Base-by-base conservation (phyloP, 2,888 invertebrate genomes). In the Cyclophora punctaria region DNA sequence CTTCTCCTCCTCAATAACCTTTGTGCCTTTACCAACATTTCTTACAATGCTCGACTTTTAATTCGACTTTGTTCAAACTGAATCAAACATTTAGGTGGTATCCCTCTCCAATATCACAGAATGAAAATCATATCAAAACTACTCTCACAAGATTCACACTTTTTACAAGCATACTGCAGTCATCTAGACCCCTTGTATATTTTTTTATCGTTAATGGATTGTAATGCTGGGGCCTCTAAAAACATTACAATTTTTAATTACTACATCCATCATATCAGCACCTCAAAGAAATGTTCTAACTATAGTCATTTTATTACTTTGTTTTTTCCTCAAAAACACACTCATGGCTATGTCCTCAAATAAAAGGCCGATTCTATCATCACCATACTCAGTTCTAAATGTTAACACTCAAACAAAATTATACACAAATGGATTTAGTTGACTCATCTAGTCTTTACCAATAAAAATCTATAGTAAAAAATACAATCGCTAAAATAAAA, bases 31-130 rank as follows among this genome's bases (percentile, higher is more conserved):
- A 76, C 77, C 78, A 74, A 75, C 73, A 72, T 73, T 73, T 73
- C 71, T 74, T 70, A 71, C 59, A 63, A 67, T 62, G 67, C 62
- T 64, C 68, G 67, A 58, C 63, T 53, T 56, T 55, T 52, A 60
- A 69, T 70, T 58, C 59, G 67, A 72, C 66, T 71, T 58, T 58
- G 66, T 64, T 37, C 61, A 71, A 64, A 71, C 65, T 72, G 70
- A 74, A 73, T 75, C 70, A 71, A 71, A 67, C 69, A 67, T 66
- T 71, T 69, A 71, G 74, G 73, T 76, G 73, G 75, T 79, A 75
- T 77, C 74, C 75, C 76, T 75, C 75, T 73, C 69, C 79, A 75
- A 79, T 85, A 86, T 87, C 86, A 86, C 86, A 86, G 86, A 79
- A 81, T 75, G 68, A 79, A 74, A 82, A 78, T 71, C 67, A 76